These are phyloP conservation scores for Planococcus citri DNA, from an alignment of 1,140 invertebrate species.

Conservation along the genomic window DNA sequence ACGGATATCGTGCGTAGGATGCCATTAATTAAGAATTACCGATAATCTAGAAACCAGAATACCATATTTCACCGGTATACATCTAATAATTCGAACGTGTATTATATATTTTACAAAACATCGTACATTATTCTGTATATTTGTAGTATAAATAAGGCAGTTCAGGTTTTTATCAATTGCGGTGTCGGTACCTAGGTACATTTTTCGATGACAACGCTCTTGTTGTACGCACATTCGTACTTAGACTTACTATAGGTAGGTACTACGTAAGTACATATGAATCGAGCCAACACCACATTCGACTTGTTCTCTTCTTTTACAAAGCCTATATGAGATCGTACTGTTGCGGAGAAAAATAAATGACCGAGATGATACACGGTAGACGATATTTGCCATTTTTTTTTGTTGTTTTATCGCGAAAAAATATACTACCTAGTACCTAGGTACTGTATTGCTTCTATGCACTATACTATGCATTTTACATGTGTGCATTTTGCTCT, in stretches of 20 bases:
- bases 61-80: background rate
- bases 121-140: background rate
- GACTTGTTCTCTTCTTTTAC: background rate
- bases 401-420: too few species aligned
- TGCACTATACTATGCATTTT: too few species aligned
- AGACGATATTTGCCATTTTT: background rate
- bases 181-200: background rate
- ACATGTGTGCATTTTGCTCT: background rate
- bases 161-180: background rate
- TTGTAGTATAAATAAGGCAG: background rate
- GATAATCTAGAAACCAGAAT: background rate
- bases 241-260: too few species aligned
- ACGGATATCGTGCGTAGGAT: background rate
- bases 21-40: conserved; percentile 3
- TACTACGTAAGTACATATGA: too few species aligned
- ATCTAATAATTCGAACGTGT: conserved; percentile 5
- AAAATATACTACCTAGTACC: too few species aligned
- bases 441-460: too few species aligned
- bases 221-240: background rate
- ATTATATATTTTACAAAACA: background rate
- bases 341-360: background rate
- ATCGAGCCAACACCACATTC: background rate
- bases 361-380: background rate
- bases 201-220: conserved; percentile 5
- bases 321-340: too few species aligned